Percentiles rank a stretch among this genome's conserved stretches.
These are phyloP conservation scores for Corythornis vintsioides DNA, from an alignment of 2,113 vertebrate genomes.

Conservation along the genomic window DNA sequence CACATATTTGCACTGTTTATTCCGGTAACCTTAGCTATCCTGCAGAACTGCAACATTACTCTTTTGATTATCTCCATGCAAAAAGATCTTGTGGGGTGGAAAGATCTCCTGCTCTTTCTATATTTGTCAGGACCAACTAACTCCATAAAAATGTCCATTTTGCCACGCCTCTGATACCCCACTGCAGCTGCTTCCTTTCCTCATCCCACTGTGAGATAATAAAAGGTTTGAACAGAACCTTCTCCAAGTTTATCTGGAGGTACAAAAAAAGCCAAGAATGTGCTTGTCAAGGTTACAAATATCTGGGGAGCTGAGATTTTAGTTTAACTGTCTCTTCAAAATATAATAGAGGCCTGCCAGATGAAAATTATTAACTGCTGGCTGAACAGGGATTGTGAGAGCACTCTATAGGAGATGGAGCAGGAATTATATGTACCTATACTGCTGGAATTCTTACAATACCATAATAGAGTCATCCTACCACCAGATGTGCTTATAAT, in stretches of 20 bases:
- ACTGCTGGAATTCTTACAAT: slow-evolving; percentile 38
- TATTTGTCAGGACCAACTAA: slow-evolving; percentile 43
- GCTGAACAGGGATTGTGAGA: slow-evolving; percentile 9
- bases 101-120: slow-evolving; percentile 53
- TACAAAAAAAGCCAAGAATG: slow-evolving; percentile 61
- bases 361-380: slow-evolving; percentile 61
- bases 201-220: slow-evolving; percentile 56
- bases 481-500: slow-evolving; percentile 21
- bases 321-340: slow-evolving; percentile 41
- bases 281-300: slow-evolving; percentile 56
- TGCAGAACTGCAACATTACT: slow-evolving; percentile 36
- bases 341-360: slow-evolving; percentile 7
- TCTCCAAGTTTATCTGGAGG: slow-evolving; percentile 54
- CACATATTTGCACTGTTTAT: slow-evolving; percentile 56
- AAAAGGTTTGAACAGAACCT: slow-evolving; percentile 46
- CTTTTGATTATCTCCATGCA: slow-evolving; percentile 58
- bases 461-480: slow-evolving; percentile 42
- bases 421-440: slow-evolving; percentile 32
- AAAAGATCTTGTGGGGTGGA: slow-evolving; percentile 36
- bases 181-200: slow-evolving; percentile 52
- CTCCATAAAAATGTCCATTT: slow-evolving; percentile 64
- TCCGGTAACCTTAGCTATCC: slow-evolving; percentile 54
- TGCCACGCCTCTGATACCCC: slow-evolving; percentile 45
- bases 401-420: slow-evolving; percentile 2
- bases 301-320: slow-evolving; percentile 34